Evolutionary conservation across 2,113 vertebrate species (phyloP).

Genomic region (Eurystomus gularis): DNA sequence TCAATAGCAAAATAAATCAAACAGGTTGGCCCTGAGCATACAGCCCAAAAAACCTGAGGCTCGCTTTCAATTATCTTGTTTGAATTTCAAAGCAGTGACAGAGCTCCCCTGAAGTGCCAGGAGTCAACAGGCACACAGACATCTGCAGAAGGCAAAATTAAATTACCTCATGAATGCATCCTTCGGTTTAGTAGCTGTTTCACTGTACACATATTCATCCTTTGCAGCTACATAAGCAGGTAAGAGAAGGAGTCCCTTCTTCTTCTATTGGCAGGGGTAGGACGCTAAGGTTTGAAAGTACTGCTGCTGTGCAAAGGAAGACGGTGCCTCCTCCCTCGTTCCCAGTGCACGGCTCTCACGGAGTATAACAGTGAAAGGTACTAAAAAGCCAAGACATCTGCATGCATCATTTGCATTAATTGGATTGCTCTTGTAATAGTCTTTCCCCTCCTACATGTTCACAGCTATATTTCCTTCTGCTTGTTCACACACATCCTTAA

Average conservation of each 20-base stretch:
- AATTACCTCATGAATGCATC: background rate
- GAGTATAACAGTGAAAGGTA: background rate
- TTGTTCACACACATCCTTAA: constrained; percentile 10
- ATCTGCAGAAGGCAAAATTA: background rate
- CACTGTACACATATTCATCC: background rate
- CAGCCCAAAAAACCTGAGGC: background rate
- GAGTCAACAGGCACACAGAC: background rate
- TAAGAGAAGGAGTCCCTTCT: background rate
- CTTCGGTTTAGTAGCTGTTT: background rate
- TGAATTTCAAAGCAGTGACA: background rate
- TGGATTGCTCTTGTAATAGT: constrained; percentile 31
- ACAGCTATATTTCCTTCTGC: constrained; percentile 17
- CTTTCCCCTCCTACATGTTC: constrained; percentile 11
- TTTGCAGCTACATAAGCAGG: background rate
- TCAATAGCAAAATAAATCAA: constrained; percentile 27
- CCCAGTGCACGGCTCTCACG: background rate
- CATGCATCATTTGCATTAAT: constrained; percentile 57
- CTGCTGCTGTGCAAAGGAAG: background rate
- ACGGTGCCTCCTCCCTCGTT: background rate
- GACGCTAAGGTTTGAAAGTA: background rate
- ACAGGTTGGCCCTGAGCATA: background rate
- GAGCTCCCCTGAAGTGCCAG: background rate
- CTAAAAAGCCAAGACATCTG: constrained; percentile 20
- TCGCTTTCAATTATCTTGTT: background rate
- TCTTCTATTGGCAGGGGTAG: background rate